Base-by-base conservation (phyloP, 2,888 invertebrate species). In the Ryuthela nishihirai region DNA sequence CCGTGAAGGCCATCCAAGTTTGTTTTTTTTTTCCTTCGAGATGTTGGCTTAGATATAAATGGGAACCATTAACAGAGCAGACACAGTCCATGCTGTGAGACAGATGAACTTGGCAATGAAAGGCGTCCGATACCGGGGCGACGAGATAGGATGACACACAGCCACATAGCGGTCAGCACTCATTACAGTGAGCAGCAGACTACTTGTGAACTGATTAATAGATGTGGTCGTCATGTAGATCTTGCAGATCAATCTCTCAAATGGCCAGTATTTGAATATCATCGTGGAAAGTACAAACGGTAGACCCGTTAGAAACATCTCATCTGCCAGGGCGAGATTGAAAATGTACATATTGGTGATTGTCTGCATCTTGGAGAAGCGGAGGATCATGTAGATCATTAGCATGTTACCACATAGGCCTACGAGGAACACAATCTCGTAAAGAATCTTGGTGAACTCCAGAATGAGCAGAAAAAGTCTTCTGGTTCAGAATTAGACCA, bases 301-400 rank as follows among this genome's bases (percentile, higher is more conserved):
- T 67, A 92, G 88, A 3, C 92, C 91, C 55, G 91, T 87, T 2
- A 92, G 80, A 71, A 91, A 92, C 70, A 88, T 88, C 74, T 91
- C 90, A 73, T 93, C 92, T 0, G 92, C 92, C 55, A 92, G 86
- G 21, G 92, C 92, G 67, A 92, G 76, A 74, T 92, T 92, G 10
- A 73, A 67, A 68, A 92, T 91, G 75, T 92, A 92, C 81, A 88
- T 88, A 72, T 92, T 92, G 62, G 92, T 92, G 39, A 92, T 90
- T 1, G 91, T 92, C 73, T 92, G 90, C 92, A 92, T 92, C 75
- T 91, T 91, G 53, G 88, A 88, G 76, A 88, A 92, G 42, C 91
- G 82, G 42, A 88, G 76, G 18, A 79, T 77, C 35, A 90, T 90
- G 75, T 90, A 90, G 70, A 91, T 91, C 64, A 92, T 92, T 45